A percentile compares a stretch with the other conserved stretches of the same genome.
phyloP scores from a whole-genome alignment of 1,140 invertebrate species.

The Holcopasites calliopsidis region DNA sequence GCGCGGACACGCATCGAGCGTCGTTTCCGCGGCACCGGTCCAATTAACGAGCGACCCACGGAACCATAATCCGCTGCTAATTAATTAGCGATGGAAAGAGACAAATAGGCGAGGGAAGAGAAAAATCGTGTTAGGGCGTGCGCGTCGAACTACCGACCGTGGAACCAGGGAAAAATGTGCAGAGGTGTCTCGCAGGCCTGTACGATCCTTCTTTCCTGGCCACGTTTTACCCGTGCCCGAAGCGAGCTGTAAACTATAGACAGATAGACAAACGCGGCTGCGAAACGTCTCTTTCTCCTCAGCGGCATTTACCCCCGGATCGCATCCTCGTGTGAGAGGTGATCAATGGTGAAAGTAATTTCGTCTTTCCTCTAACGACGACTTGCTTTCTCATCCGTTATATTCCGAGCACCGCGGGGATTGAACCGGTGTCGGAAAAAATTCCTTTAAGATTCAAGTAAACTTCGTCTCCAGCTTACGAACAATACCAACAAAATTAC shows the following conservation, averaged over 20 bases:
- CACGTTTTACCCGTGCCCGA: conserved; percentile 54
- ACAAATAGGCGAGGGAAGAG: neutral
- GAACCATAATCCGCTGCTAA: conserved; percentile 72
- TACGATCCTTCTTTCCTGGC: conserved; percentile 55
- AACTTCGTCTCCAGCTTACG: accelerated
- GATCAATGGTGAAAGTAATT: neutral
- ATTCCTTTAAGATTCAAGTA: neutral
- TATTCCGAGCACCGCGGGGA: no score
- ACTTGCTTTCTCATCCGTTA: no score
- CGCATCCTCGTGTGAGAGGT: no score
- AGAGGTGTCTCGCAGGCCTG: conserved; percentile 45
- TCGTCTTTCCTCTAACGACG: no score
- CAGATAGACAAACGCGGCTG: conserved; percentile 51
- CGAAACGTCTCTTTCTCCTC: conserved; percentile 42
- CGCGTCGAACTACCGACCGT: no score
- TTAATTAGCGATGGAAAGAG: conserved; percentile 63
- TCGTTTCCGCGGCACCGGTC: conserved; percentile 56
- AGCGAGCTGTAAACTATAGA: conserved; percentile 52
- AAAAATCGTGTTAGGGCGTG: neutral
- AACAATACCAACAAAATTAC: neutral
- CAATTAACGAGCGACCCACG: conserved; percentile 65
- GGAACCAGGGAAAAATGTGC: neutral
- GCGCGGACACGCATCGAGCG: conserved; percentile 44
- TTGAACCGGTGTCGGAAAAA: no score
- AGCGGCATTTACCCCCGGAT: conserved; percentile 41